Evolutionary conservation across 2,113 vertebrate species (phyloP).

Genomic region (Chionomys nivalis): DNA sequence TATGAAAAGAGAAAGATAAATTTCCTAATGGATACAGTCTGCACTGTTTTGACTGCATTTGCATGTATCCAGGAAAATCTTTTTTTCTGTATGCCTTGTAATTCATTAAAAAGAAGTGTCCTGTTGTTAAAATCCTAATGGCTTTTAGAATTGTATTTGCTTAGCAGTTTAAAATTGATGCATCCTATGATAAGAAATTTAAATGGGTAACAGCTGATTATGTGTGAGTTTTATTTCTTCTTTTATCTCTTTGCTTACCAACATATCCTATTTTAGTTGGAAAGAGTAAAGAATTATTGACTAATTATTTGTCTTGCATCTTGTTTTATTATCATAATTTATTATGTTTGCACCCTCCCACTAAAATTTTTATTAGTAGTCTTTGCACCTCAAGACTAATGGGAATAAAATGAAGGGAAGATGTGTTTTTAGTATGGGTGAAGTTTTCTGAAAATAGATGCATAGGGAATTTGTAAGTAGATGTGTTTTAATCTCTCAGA

Average conservation of each 20-base stretch:
- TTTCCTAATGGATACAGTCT: neutral
- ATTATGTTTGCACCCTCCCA: neutral
- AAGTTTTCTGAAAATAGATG: conserved; percentile 61
- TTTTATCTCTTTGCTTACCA: conserved; percentile 52
- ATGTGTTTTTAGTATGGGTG: conserved; percentile 24
- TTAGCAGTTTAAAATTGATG: conserved; percentile 62
- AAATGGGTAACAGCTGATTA: conserved; percentile 68
- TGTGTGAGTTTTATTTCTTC: conserved; percentile 62
- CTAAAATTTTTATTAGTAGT: conserved; percentile 41
- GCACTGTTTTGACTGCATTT: conserved; percentile 22
- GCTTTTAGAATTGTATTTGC: conserved; percentile 64
- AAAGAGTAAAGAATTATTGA: conserved; percentile 57
- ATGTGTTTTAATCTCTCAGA: conserved; percentile 5
- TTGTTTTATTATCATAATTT: conserved; percentile 53
- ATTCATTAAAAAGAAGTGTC: conserved; percentile 56
- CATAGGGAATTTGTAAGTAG: conserved; percentile 18
- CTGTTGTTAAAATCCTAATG: conserved; percentile 60
- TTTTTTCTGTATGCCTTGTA: neutral
- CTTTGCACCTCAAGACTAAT: conserved; percentile 33
- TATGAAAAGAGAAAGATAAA: neutral
- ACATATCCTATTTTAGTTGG: conserved; percentile 59
- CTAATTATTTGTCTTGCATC: conserved; percentile 59
- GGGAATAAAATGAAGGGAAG: conserved; percentile 51
- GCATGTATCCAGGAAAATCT: neutral
- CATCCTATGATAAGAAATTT: conserved; percentile 48